Percentiles rank a stretch among this genome's conserved stretches.
phyloP scores from a whole-genome alignment of 2,113 vertebrate species.

The Phyllopteryx taeniolatus region DNA sequence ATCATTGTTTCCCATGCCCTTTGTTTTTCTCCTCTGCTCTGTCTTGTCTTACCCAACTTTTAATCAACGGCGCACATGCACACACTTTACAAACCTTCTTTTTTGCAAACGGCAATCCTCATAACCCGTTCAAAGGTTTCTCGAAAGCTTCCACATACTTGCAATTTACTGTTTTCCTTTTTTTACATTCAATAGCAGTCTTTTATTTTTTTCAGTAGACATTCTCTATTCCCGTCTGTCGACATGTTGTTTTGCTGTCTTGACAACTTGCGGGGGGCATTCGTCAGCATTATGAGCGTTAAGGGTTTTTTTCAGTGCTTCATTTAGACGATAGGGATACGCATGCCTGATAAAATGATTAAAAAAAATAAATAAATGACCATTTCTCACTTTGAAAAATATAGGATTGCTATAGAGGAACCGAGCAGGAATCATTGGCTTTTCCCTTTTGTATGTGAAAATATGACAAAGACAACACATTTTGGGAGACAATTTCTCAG shows the following conservation, averaged over 20 bases:
- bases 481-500: neutral
- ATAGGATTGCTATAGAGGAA: neutral
- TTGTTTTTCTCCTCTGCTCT: conserved; percentile 38
- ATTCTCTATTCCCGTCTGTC: conserved; percentile 18
- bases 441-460: neutral
- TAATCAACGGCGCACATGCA: conserved; percentile 28
- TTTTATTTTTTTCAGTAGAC: conserved; percentile 2
- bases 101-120: conserved; percentile 11
- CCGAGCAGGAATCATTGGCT: neutral
- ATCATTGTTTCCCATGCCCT: conserved; percentile 57
- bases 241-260: conserved; percentile 36
- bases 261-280: conserved; percentile 43
- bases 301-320: neutral
- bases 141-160: conserved; percentile 10
- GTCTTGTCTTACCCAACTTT: conserved; percentile 51
- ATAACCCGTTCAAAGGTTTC: neutral
- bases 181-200: conserved; percentile 4
- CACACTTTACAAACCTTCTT: conserved; percentile 4
- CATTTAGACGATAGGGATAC: conserved; percentile 18
- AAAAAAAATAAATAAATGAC: neutral
- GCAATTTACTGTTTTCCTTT: neutral
- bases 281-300: neutral
- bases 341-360: neutral
- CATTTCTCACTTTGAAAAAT: conserved; percentile 25
- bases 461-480: neutral